Evolutionary conservation across 1,140 invertebrate genomes (phyloP).

Genomic region (Drosophila kurseongensis): DNA sequence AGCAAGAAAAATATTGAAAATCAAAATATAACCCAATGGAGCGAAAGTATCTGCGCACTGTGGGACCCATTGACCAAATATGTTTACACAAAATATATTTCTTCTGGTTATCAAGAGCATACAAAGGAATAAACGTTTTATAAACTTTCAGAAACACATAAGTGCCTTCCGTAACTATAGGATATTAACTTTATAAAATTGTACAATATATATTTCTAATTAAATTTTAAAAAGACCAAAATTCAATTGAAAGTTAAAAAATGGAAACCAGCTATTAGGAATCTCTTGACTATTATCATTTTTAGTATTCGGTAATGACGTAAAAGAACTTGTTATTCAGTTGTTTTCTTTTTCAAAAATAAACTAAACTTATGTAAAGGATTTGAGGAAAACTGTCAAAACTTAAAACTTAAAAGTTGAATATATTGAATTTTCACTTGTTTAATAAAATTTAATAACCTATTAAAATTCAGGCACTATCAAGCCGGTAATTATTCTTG

Average conservation of each 20-base stretch:
- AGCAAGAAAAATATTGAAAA: conserved; percentile 42
- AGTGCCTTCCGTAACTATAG: conserved; percentile 1
- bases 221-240: too few species aligned
- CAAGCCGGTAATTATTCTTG: neutral
- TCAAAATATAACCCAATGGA: conserved; percentile 47
- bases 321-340: too few species aligned
- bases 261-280: too few species aligned
- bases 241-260: too few species aligned
- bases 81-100: conserved; percentile 12
- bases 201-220: neutral
- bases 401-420: too few species aligned
- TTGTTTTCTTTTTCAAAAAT: too few species aligned
- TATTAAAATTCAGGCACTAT: too few species aligned
- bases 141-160: conserved; percentile 5
- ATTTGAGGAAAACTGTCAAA: too few species aligned
- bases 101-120: conserved; percentile 14
- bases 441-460: neutral
- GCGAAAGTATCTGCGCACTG: conserved; percentile 32
- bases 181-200: neutral
- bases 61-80: conserved; percentile 25
- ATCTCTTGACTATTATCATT: too few species aligned
- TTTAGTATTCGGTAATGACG: too few species aligned
- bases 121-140: conserved; percentile 7
- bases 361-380: too few species aligned
- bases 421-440: neutral